Conservation (phyloP, 2,113 vertebrate genomes). For the Pungitius pungitius region DNA sequence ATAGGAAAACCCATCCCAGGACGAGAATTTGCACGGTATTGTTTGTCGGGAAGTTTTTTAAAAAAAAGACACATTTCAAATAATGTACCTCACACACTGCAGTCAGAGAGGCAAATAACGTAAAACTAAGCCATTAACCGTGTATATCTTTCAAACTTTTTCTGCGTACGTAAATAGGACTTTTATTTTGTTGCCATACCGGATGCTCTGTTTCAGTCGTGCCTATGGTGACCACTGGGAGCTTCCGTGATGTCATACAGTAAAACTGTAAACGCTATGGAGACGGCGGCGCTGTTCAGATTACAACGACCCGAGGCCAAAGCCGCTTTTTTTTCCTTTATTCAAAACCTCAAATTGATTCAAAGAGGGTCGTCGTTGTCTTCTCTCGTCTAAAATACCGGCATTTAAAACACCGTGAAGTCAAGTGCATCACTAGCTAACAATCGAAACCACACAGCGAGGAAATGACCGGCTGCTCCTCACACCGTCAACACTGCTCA, state of each 20-base stretch:
- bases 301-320: background rate
- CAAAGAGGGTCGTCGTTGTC: background rate
- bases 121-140: rapidly evolving
- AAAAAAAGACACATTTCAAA: background rate
- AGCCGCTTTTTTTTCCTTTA: background rate
- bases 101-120: background rate
- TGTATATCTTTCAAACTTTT: rapidly evolving
- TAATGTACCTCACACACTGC: rapidly evolving
- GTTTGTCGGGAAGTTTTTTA: too few species aligned
- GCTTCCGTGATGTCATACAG: conserved; percentile 56
- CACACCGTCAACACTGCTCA: background rate
- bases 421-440: conserved; percentile 69
- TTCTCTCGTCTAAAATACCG: background rate
- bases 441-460: conserved; percentile 20
- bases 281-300: background rate
- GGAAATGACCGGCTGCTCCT: background rate
- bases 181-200: conserved; percentile 28
- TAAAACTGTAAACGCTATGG: conserved; percentile 13
- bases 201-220: background rate
- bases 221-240: background rate
- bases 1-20: background rate
- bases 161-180: rapidly evolving
- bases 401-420: conserved; percentile 25
- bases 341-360: background rate
- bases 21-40: background rate